Percentiles rank a stretch among this genome's conserved stretches.
These are phyloP conservation scores for Tinea pellionella DNA, from an alignment of 2,888 invertebrate genomes.

Conservation along the genomic window DNA sequence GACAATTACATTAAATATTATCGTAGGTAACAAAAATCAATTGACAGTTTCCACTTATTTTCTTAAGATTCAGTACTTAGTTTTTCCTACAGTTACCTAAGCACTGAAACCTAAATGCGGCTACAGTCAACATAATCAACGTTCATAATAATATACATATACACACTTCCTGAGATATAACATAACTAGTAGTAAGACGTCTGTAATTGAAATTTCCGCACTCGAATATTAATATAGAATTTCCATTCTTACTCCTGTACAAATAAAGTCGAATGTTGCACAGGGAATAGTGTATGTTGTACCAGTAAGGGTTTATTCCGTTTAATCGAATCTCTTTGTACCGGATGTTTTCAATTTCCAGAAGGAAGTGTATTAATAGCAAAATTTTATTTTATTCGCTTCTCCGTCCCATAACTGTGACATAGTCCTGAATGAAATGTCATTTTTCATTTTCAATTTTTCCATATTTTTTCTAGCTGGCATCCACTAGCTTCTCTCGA, in stretches of 20 bases:
- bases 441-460: too few species aligned
- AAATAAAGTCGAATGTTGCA: not conserved
- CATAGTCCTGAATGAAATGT: too few species aligned
- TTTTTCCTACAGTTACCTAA: too few species aligned
- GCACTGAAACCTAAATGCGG: too few species aligned
- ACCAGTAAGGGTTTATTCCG: not conserved
- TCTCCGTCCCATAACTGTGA: not conserved
- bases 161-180: not conserved
- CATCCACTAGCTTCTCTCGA: too few species aligned
- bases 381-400: not conserved
- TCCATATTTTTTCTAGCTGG: too few species aligned
- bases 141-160: not conserved
- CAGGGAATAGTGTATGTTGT: not conserved
- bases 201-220: not conserved
- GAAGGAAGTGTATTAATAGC: not conserved
- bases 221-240: not conserved
- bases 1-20: too few species aligned
- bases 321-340: not conserved
- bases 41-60: too few species aligned
- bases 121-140: too few species aligned
- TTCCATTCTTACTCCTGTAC: not conserved
- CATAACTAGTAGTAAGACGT: not conserved
- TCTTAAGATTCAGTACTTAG: too few species aligned
- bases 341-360: not conserved
- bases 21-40: too few species aligned